These are phyloP conservation scores for Chlorodrepanis virens DNA, from an alignment of 2,113 vertebrate species.

Conservation along the genomic window DNA sequence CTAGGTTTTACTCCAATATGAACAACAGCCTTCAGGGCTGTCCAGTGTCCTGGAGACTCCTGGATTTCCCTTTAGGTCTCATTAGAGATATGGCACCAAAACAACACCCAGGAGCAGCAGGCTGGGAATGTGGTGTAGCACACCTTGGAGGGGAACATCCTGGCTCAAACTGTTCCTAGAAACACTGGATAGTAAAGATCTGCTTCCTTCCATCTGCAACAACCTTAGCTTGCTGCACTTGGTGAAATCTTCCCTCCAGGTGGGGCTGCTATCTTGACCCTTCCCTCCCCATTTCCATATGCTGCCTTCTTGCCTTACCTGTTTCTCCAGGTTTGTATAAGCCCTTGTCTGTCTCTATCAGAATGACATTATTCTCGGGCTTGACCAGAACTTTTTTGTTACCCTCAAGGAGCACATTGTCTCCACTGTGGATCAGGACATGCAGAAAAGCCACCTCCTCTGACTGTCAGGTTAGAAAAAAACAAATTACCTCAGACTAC, in stretches of 20 bases:
- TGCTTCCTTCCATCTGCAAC: neutral
- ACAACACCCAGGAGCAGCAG: neutral
- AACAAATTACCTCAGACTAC: neutral
- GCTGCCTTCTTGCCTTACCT: neutral
- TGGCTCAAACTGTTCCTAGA: neutral
- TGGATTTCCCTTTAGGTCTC: neutral
- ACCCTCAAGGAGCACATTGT: slow-evolving; percentile 25
- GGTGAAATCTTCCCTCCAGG: neutral
- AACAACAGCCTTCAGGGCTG: neutral
- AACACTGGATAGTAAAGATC: neutral
- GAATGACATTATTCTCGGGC: neutral
- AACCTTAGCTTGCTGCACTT: neutral
- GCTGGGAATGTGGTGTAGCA: neutral
- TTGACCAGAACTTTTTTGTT: slow-evolving; percentile 55
- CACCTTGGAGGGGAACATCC: neutral
- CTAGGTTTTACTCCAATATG: neutral
- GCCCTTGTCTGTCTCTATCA: slow-evolving; percentile 65
- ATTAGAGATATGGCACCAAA: neutral
- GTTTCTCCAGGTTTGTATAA: slow-evolving; percentile 59
- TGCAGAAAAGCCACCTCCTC: neutral
- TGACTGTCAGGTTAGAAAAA: neutral
- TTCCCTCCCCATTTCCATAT: neutral
- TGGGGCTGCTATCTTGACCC: neutral
- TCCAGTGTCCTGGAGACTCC: neutral
- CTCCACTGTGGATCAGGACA: neutral